Base-by-base conservation (phyloP, 2,888 invertebrate genomes). In the Heliconius aoede region DNA sequence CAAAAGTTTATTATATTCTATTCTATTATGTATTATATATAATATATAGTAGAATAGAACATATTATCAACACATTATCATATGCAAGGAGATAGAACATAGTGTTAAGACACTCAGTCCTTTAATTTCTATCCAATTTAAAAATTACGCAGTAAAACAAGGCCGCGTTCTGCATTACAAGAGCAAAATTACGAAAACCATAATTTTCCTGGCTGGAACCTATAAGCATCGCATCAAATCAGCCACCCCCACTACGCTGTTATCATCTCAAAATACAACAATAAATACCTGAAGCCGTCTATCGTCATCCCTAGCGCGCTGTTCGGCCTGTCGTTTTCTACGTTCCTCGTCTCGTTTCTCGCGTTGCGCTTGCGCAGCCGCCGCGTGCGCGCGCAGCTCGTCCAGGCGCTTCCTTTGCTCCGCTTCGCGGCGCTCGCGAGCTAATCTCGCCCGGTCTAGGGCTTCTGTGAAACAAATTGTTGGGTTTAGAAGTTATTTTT, bases 281-380 rank as follows among this genome's bases (percentile, higher is more conserved):
- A 36, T 32, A 64, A 36, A 64, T 73, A 79, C 80, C 80, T 80
- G 80, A 67, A 78, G 32, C 68, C 80, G 80, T 46, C 80, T 80
- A 72, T 97, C 96, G 85, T 96, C 96, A 89, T 98, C 98, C 81
- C 96, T 96, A 80, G 95, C 94, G 84, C 97, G 96, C 89, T 98
- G 96, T 86, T 98, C 98, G 81, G 98, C 98, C 88, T 98, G 96
- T 83, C 98, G 95, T 85, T 95, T 95, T 84, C 97, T 95, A 76
- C 98, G 95, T 88, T 98, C 98, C 82, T 97, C 97, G 88, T 98
- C 98, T 85, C 98, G 96, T 90, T 97, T 97, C 95, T 98, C 98
- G 72, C 98, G 96, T 92, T 97, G 98, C 87, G 96, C 96, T 94
- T 98, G 98, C 87, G 98, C 98, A 72, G 97, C 97, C 83, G 97